Base-by-base conservation (phyloP, 2,113 vertebrate species). In the Lathamus discolor region DNA sequence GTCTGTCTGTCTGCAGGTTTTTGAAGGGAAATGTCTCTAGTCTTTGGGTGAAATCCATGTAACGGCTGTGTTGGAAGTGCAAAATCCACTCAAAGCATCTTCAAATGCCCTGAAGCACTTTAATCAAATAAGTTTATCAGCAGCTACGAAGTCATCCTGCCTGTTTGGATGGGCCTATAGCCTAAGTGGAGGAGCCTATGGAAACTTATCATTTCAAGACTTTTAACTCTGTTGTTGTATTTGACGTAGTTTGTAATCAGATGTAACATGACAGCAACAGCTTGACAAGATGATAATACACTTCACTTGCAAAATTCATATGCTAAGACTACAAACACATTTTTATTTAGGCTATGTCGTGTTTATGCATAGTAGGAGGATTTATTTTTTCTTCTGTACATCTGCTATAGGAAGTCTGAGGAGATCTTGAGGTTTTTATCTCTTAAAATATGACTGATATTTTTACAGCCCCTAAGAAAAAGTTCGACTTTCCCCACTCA, bases 251-350 rank as follows among this genome's bases (percentile, higher is more conserved):
- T 93, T 96, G 86, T 73, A 83, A 94, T 92, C 79, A 88, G 76
- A 95, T 95, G 92, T 83, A 96, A 94, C 79, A 43, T 85, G 93
- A 94, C 97, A 94, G 85, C 77, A 95, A 35, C 76, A 95, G 76
- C 92, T 80, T 92, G 88, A 96, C 86, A 90, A 85, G 69, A 43
- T 94, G 90, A 90, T 95, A 81, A 96, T 91, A 95, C 72, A 84
- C 76, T 92, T 94, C 73, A 86, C 88, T 96, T 90, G 79, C 63
- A 95, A 88, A 93, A 93, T 83, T 83, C 52, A 68, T 81, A 52
- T 52, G 76, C 61, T 86, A 89, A 75, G 76, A 78, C 66, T 86
- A 79, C 78, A 84, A 86, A 95, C 83, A 89, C 75, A 27, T 89
- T 95, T 95, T 90, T 94, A 79, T 88, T 95, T 87, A 92, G 95